These are phyloP conservation scores for Ophion ventricosus DNA, from an alignment of 2,888 invertebrate species.

Conservation along the genomic window DNA sequence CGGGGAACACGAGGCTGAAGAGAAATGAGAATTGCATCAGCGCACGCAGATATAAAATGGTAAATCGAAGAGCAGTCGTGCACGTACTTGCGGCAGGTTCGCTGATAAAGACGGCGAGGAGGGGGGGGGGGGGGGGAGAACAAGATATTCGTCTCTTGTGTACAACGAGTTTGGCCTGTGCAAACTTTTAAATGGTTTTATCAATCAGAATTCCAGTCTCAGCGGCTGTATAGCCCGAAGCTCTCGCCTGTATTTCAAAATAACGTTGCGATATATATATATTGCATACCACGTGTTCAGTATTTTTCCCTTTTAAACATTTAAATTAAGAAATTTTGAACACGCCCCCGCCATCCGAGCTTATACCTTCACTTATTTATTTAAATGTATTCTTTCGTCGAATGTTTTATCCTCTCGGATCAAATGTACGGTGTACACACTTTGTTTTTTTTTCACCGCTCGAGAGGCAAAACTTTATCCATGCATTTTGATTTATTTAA, in stretches of 20 bases:
- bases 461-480: constrained; percentile 1
- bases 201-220: constrained; percentile 59
- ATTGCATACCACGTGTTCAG: no score
- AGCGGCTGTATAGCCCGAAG: constrained; percentile 30
- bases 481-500: background rate
- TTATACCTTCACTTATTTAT: constrained; percentile 42
- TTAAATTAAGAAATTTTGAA: constrained; percentile 29
- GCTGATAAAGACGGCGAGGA: background rate
- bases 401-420: background rate
- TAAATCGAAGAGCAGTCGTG: constrained; percentile 52
- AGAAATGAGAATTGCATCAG: constrained; percentile 33
- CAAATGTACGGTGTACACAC: background rate
- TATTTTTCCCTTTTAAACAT: constrained; percentile 34
- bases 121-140: constrained; percentile 21
- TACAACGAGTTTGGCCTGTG: background rate
- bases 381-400: constrained; percentile 56
- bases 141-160: constrained; percentile 43
- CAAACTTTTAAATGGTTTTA: constrained; percentile 68
- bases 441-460: constrained; percentile 20
- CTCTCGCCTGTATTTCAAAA: constrained; percentile 29
- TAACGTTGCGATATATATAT: no score
- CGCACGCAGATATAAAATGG: constrained; percentile 44
- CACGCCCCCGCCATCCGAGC: constrained; percentile 5
- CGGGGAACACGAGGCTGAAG: constrained; percentile 16
- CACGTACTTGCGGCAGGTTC: constrained; percentile 30